Percentiles rank a stretch among this genome's conserved stretches.
Conservation (phyloP, 1,140 invertebrate genomes). For the Holcopasites calliopsidis region DNA sequence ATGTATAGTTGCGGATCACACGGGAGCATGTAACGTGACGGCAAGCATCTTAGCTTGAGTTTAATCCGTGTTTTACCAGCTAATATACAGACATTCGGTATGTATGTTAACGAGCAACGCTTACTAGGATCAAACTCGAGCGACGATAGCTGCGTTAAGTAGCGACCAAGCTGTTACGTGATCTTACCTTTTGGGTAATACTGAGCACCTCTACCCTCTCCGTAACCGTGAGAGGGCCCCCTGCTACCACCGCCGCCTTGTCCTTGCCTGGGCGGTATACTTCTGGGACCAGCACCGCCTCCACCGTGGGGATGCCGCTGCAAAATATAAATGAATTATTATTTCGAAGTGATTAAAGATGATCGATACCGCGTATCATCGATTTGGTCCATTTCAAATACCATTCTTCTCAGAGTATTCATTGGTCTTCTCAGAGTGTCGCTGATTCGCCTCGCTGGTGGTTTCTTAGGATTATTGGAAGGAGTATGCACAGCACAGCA, state of each 20-base stretch:
- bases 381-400: conserved; percentile 65
- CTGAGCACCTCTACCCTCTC: conserved; percentile 85
- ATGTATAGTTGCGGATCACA: conserved; percentile 62
- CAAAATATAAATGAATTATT: conserved; percentile 18
- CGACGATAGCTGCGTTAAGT: conserved; percentile 50
- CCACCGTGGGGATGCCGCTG: conserved; percentile 78
- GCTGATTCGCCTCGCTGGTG: conserved; percentile 90
- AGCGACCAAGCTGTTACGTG: background rate
- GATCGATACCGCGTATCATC: background rate
- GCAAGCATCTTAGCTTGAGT: conserved; percentile 56
- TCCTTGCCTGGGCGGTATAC: conserved; percentile 77
- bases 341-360: background rate
- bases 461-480: conserved; percentile 96
- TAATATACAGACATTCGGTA: conserved; percentile 12
- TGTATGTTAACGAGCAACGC: conserved; percentile 21
- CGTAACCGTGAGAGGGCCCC: conserved; percentile 84
- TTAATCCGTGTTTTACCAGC: conserved; percentile 36
- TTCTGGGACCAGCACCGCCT: conserved; percentile 78
- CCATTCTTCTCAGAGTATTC: conserved; percentile 92
- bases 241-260: conserved; percentile 70
- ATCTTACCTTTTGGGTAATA: conserved; percentile 87
- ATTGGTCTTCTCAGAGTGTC: conserved; percentile 93
- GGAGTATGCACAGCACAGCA: conserved; percentile 99
- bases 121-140: conserved; percentile 57
- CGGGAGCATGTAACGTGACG: conserved; percentile 44